phyloP scores from a whole-genome alignment of 1,140 invertebrate species.

The Drosophila albomicans region DNA sequence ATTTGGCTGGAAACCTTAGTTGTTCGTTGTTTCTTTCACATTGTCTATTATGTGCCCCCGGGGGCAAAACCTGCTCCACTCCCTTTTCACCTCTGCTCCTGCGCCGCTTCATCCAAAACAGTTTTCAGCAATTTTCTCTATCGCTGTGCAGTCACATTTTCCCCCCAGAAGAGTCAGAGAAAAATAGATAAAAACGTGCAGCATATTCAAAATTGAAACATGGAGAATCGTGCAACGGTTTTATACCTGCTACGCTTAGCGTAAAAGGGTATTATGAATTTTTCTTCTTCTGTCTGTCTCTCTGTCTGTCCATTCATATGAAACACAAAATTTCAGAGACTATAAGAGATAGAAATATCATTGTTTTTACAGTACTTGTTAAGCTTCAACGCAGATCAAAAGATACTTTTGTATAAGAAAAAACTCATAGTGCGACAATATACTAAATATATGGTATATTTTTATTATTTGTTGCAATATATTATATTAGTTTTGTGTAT shows the following conservation, averaged over 20 bases:
- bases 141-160: conserved; percentile 35
- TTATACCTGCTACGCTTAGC: background rate
- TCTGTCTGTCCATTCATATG: too few species aligned
- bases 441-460: too few species aligned
- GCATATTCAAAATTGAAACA: conserved; percentile 72
- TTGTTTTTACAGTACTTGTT: too few species aligned
- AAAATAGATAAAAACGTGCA: conserved; percentile 38
- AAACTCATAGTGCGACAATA: too few species aligned
- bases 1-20: conserved; percentile 24
- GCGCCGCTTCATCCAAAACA: conserved; percentile 19
- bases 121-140: conserved; percentile 54
- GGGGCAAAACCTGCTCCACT: background rate
- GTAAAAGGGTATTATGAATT: too few species aligned
- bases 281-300: too few species aligned
- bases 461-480: too few species aligned
- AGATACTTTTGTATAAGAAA: too few species aligned
- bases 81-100: background rate
- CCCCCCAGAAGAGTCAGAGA: background rate
- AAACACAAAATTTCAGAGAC: too few species aligned
- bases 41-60: conserved; percentile 31
- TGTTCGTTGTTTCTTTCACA: conserved; percentile 1
- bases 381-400: too few species aligned
- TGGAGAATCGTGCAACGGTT: conserved; percentile 51
- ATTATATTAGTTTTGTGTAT: too few species aligned
- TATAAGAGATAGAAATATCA: too few species aligned